phyloP scores from a whole-genome alignment of 2,797 vertebrate species.

The Bradypus variegatus region DNA sequence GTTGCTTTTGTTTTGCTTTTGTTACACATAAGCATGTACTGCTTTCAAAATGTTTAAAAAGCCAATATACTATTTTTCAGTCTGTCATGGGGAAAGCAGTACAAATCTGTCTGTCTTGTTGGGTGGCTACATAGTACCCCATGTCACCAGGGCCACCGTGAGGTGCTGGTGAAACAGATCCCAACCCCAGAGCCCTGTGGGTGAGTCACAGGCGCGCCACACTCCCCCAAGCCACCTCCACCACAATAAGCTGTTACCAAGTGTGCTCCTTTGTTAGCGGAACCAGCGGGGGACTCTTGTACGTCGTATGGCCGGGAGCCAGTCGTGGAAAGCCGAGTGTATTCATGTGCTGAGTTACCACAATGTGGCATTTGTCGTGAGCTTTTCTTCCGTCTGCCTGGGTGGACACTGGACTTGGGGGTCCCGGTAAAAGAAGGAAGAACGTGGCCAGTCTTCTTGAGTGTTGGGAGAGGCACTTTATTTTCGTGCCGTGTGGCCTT shows the following conservation, averaged over 20 bases:
- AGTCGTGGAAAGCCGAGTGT: not conserved
- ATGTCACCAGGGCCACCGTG: not conserved
- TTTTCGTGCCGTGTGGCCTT: not conserved
- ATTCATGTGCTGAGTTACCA: not conserved
- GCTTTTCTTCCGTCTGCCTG: not conserved
- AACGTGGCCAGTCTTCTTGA: not conserved
- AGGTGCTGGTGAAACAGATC: not conserved
- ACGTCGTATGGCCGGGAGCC: not conserved
- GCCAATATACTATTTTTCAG: not conserved
- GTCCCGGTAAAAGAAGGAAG: not conserved
- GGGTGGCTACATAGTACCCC: not conserved
- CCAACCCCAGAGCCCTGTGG: not conserved
- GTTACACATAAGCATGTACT: not conserved
- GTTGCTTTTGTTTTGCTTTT: slow-evolving; percentile 10
- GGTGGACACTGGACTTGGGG: not conserved
- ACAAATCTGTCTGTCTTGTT: not conserved
- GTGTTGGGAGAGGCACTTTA: not conserved
- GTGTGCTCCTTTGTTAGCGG: not conserved
- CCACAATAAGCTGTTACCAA: not conserved
- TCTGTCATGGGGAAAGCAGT: not conserved
- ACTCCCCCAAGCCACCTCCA: not conserved
- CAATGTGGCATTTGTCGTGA: not conserved
- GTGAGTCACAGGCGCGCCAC: not conserved
- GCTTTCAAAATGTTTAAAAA: not conserved
- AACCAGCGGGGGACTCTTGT: not conserved